phyloP scores from a whole-genome alignment of 2,113 vertebrate genomes.

The Bothrops jararaca region DNA sequence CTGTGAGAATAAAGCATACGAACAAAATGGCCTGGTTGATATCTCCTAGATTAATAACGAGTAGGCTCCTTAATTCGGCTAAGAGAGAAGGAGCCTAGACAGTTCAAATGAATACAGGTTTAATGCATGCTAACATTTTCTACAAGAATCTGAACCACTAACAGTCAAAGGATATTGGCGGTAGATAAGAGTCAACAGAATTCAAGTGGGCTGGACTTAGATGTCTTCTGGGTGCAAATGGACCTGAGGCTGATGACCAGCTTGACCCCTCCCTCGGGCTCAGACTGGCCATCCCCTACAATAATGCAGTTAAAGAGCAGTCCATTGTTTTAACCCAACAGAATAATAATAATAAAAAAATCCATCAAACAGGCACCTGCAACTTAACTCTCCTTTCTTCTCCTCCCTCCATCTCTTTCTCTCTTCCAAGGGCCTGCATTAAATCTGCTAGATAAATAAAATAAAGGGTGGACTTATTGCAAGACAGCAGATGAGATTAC shows the following conservation, averaged over 20 bases:
- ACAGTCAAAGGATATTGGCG: not conserved
- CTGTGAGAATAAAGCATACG: constrained; percentile 62
- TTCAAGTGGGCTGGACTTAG: not conserved
- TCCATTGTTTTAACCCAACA: too few species aligned
- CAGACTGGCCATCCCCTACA: not conserved
- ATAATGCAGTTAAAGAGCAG: not conserved
- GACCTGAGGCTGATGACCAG: not conserved
- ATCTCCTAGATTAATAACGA: not conserved
- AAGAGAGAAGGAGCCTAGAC: too few species aligned
- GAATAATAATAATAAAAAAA: too few species aligned
- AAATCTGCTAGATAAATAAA: not conserved
- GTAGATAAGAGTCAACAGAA: not conserved
- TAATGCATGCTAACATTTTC: not conserved
- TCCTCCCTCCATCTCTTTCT: too few species aligned
- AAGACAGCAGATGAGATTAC: not conserved
- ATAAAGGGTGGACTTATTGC: not conserved
- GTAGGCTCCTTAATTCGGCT: not conserved
- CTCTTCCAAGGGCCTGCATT: too few species aligned
- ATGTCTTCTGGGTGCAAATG: not conserved
- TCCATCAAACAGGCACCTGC: too few species aligned
- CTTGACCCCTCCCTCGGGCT: not conserved
- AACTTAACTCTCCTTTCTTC: too few species aligned
- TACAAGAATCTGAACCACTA: not conserved
- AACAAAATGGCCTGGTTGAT: not conserved
- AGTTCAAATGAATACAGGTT: not conserved